Percentiles rank a stretch among this genome's conserved stretches.
These are phyloP conservation scores for Mesorhabditis belari DNA, from an alignment of 2,888 invertebrate species.

Conservation along the genomic window DNA sequence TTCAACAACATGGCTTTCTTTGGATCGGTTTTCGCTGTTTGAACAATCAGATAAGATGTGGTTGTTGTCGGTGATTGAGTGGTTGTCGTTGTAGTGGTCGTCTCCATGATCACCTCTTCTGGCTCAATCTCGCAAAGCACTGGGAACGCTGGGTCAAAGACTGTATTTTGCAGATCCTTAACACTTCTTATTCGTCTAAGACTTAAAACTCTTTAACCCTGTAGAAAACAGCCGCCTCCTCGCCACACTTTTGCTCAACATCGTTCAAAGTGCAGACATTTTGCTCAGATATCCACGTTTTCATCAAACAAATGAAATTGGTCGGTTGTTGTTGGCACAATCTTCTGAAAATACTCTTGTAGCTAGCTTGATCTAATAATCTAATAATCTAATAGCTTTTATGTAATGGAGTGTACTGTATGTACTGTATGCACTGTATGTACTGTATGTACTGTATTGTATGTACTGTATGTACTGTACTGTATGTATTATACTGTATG, in stretches of 20 bases:
- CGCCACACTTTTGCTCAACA: constrained; percentile 40
- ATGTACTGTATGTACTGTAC: background rate
- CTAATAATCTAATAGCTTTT: no score
- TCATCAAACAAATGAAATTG: constrained; percentile 46
- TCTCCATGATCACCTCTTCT: background rate
- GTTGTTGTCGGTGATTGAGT: no score
- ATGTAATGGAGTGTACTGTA: no score
- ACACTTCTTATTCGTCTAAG: background rate
- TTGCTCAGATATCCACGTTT: constrained; percentile 49
- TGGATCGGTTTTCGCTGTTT: no score
- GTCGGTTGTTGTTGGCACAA: constrained; percentile 30
- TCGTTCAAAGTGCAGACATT: constrained; percentile 44
- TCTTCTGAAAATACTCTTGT: constrained; percentile 32
- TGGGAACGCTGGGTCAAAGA: constrained; percentile 49
- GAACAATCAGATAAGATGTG: no score
- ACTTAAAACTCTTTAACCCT: background rate
- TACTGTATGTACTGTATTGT: no score
- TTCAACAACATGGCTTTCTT: no score
- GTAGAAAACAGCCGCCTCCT: constrained; percentile 39
- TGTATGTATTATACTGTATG: background rate
- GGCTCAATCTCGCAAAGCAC: constrained; percentile 35
- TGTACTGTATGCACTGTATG: no score
- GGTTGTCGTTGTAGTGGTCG: background rate
- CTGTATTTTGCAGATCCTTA: constrained; percentile 37
- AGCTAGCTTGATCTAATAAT: no score